phyloP scores from a whole-genome alignment of 2,888 invertebrate species.

The Nemapogon koenigi region DNA sequence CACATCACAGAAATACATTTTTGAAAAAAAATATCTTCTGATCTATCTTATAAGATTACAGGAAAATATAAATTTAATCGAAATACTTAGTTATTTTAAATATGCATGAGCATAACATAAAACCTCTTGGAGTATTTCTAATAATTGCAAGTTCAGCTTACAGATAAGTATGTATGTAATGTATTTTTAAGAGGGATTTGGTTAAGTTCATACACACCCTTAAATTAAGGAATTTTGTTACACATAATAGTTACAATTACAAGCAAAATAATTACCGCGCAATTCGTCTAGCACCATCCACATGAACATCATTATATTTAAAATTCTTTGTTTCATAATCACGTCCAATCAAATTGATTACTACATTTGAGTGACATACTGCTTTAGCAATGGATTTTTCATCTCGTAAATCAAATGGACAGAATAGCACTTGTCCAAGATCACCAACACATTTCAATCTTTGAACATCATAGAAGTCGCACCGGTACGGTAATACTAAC shows the following conservation, averaged over 20 bases:
- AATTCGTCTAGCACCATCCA: slow-evolving; percentile 81
- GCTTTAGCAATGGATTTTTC: slow-evolving; percentile 84
- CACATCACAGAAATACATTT: too few relatives aligned
- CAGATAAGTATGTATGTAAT: neutral
- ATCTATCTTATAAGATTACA: too few relatives aligned
- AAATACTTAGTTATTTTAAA: too few relatives aligned
- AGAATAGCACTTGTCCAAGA: slow-evolving; percentile 92
- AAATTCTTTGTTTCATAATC: slow-evolving; percentile 94
- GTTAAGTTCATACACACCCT: too few relatives aligned
- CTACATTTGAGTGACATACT: slow-evolving; percentile 95
- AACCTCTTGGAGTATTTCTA: neutral
- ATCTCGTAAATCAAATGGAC: slow-evolving; percentile 84
- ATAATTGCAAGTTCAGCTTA: neutral
- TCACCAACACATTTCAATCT: slow-evolving; percentile 89
- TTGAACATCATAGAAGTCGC: slow-evolving; percentile 80
- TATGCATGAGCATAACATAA: too few relatives aligned
- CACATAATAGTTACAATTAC: too few relatives aligned
- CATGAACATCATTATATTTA: slow-evolving; percentile 85
- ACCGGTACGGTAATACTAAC: slow-evolving; percentile 92
- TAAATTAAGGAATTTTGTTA: neutral
- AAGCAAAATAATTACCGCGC: slow-evolving; percentile 73
- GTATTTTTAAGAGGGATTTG: neutral
- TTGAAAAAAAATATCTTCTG: too few relatives aligned
- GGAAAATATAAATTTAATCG: too few relatives aligned
- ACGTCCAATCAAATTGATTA: slow-evolving; percentile 91